Percentiles rank a stretch among this genome's conserved stretches.
phyloP scores from a whole-genome alignment of 2,113 vertebrate species.

The Eonycteris spelaea region DNA sequence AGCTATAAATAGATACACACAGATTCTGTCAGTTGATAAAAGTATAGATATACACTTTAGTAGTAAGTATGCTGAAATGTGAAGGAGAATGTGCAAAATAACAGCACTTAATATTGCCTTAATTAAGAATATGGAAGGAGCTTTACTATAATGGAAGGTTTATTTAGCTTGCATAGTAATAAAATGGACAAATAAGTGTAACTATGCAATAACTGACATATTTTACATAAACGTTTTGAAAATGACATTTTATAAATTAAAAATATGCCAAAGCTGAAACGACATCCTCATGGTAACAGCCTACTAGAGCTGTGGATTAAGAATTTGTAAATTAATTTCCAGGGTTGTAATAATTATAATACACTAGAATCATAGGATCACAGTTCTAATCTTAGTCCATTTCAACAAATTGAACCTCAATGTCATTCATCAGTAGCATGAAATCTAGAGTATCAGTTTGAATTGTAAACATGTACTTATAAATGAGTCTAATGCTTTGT shows the following conservation, averaged over 20 bases:
- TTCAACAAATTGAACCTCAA: not conserved
- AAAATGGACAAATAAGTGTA: not conserved
- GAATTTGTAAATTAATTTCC: not conserved
- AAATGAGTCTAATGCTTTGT: not conserved
- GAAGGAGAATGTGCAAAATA: not conserved
- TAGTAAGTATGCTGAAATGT: not conserved
- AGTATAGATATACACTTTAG: not conserved
- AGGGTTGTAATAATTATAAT: not conserved
- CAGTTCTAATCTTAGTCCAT: not conserved
- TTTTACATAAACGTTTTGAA: not conserved
- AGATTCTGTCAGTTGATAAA: not conserved
- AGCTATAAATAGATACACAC: not conserved
- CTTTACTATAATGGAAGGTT: not conserved
- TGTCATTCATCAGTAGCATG: not conserved
- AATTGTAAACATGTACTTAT: not conserved
- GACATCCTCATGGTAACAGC: not conserved
- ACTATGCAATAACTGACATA: not conserved
- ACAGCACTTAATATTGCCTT: not conserved
- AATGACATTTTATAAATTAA: not conserved
- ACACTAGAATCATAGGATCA: not conserved
- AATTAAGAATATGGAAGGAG: not conserved
- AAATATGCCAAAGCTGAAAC: not conserved
- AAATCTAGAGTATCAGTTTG: not conserved
- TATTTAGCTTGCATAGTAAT: not conserved
- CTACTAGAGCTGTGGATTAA: not conserved